These are phyloP conservation scores for Dromaius novaehollandiae DNA, from an alignment of 2,113 vertebrate genomes.

Conservation along the genomic window DNA sequence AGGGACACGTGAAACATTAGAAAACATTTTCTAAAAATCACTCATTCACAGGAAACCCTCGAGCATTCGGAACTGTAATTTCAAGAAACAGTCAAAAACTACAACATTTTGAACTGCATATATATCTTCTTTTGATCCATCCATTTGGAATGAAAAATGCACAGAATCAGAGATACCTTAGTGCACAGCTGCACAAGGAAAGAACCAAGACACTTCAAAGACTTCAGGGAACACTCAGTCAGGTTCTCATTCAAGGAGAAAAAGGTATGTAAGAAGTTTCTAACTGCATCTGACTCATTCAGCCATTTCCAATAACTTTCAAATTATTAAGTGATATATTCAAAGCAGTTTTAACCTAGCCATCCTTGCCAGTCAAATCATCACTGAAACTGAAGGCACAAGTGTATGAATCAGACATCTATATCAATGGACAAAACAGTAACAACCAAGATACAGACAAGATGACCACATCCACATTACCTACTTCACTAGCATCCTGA, in stretches of 20 bases:
- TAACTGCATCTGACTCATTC: not conserved
- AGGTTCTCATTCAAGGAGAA: not conserved
- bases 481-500: not conserved
- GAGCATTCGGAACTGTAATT: not conserved
- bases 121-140: not conserved
- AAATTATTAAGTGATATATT: not conserved
- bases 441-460: not conserved
- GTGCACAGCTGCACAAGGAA: not conserved
- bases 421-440: not conserved
- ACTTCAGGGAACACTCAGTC: not conserved
- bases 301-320: not conserved
- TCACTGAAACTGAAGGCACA: not conserved
- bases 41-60: not conserved
- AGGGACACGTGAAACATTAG: not conserved
- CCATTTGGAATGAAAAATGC: not conserved
- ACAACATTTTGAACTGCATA: not conserved
- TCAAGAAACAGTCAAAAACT: not conserved
- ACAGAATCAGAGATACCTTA: not conserved
- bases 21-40: not conserved
- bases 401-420: not conserved
- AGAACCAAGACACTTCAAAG: not conserved
- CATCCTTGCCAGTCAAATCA: not conserved
- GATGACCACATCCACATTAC: fast-evolving
- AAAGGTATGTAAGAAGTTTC: not conserved
- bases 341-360: not conserved